Conservation (phyloP, 1,140 invertebrate species). For the Atta colombica region DNA sequence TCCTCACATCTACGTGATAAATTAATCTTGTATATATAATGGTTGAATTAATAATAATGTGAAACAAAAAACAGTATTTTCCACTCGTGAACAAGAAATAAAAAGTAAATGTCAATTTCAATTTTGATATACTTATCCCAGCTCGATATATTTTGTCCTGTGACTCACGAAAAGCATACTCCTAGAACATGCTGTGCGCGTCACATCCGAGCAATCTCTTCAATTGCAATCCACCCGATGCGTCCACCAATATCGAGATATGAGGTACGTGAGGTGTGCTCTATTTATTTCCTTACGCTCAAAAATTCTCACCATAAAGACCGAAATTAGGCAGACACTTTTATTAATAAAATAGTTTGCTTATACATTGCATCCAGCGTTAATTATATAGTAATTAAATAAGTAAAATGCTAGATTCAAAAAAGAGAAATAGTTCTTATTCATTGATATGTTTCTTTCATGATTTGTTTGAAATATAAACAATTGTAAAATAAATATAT, state of each 20-base stretch:
- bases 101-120: constrained; percentile 37
- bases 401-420: constrained; percentile 7
- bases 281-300: constrained; percentile 6
- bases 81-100: not conserved
- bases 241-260: constrained; percentile 34
- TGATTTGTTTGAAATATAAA: not conserved
- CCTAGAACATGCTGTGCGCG: constrained; percentile 27
- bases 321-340: not conserved
- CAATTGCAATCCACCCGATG: constrained; percentile 45
- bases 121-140: not conserved
- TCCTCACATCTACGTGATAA: constrained; percentile 1
- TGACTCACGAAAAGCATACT: constrained; percentile 38
- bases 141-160: not conserved
- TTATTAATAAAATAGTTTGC: not conserved
- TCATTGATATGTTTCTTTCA: not conserved
- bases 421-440: not conserved
- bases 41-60: constrained; percentile 2
- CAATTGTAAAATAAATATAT: too few species aligned
- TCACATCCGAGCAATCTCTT: constrained; percentile 35
- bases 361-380: not conserved
- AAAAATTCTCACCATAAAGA: not conserved
- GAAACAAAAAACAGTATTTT: not conserved
- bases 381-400: not conserved
- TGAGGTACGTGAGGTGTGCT: constrained; percentile 1
- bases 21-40: not conserved